A percentile compares a stretch with the other conserved stretches of the same genome.
Evolutionary conservation across 2,113 vertebrate species (phyloP).

Genomic region (Noturus placidus): DNA sequence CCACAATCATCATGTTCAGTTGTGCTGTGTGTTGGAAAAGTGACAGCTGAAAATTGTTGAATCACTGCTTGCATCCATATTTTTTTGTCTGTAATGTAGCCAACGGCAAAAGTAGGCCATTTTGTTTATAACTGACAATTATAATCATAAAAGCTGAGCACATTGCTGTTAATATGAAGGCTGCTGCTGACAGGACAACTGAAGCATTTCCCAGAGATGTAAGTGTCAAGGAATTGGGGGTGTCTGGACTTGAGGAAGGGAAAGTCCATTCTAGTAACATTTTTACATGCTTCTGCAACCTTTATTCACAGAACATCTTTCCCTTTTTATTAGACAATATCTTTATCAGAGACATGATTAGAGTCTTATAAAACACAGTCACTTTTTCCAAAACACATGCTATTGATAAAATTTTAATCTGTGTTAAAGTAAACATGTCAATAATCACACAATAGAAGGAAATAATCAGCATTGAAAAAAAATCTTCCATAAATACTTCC

Average conservation of each 20-base stretch:
- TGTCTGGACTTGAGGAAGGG: constrained; percentile 53
- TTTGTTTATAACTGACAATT: constrained; percentile 29
- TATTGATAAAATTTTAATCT: not conserved
- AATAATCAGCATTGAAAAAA: not conserved
- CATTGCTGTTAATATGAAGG: constrained; percentile 36
- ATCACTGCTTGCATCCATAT: not conserved
- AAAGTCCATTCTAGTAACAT: constrained; percentile 46
- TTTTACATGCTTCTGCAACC: constrained; percentile 31
- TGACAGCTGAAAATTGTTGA: not conserved
- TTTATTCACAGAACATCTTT: constrained; percentile 1
- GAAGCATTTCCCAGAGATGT: constrained; percentile 18
- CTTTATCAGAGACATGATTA: constrained; percentile 11
- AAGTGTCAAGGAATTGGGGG: constrained; percentile 32
- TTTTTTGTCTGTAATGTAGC: not conserved
- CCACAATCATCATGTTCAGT: not conserved
- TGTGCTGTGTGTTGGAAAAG: not conserved
- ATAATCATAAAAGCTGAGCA: constrained; percentile 43
- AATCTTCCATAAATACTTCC: not conserved
- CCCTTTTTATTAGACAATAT: constrained; percentile 15
- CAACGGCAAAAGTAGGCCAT: not conserved
- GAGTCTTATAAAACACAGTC: not conserved
- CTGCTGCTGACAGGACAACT: constrained; percentile 35
- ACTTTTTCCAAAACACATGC: not conserved
- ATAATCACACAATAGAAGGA: not conserved
- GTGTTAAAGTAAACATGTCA: not conserved